These are phyloP conservation scores for Chloroceryle inda DNA, from an alignment of 2,797 vertebrate species.

Conservation along the genomic window DNA sequence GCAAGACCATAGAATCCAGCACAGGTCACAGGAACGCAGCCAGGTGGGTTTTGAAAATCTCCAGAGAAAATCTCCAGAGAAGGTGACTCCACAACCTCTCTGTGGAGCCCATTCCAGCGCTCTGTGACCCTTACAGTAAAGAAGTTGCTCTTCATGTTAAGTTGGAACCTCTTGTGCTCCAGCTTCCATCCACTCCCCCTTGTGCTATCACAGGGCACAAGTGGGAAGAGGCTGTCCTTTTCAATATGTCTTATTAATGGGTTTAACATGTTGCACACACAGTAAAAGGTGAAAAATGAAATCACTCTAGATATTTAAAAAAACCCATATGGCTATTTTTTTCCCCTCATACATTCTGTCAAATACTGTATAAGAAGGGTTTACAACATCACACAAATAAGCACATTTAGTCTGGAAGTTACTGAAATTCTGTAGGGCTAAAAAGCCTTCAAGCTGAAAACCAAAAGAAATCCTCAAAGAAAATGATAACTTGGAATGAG, in stretches of 20 bases:
- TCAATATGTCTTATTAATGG: not conserved
- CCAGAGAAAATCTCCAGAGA: too few relatives aligned
- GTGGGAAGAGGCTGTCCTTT: not conserved
- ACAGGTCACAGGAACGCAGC: too few relatives aligned
- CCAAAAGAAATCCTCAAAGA: not conserved
- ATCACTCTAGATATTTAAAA: not conserved
- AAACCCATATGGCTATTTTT: not conserved
- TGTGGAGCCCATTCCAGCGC: too few relatives aligned
- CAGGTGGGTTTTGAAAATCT: too few relatives aligned
- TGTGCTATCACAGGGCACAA: too few relatives aligned
- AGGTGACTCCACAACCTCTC: too few relatives aligned
- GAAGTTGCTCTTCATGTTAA: too few relatives aligned
- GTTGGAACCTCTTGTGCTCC: too few relatives aligned
- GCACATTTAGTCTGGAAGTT: not conserved
- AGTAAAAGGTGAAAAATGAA: not conserved
- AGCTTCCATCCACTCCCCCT: too few relatives aligned
- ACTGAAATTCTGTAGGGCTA: not conserved
- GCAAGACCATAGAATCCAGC: too few relatives aligned
- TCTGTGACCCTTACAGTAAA: too few relatives aligned
- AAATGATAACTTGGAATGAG: not conserved
- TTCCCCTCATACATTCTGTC: not conserved
- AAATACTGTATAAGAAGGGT: not conserved
- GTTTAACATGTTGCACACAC: not conserved
- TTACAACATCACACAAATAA: not conserved
- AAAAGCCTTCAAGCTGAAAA: not conserved